Evolutionary conservation across 2,888 invertebrate species (phyloP).

Genomic region (Spilosoma lubricipeda): DNA sequence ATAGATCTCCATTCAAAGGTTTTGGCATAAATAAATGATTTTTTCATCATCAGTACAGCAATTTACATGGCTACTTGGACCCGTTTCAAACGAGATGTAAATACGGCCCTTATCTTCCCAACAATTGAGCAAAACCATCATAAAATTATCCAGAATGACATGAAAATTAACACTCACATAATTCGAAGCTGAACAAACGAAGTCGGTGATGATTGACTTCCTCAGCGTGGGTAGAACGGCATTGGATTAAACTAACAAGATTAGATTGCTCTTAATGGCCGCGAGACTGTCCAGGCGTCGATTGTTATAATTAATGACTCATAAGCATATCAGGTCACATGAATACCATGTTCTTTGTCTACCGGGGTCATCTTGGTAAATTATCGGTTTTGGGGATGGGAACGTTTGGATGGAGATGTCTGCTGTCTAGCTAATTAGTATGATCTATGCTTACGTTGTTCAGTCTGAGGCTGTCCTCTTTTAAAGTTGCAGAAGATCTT

Average conservation of each 20-base stretch:
- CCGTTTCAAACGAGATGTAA: not conserved
- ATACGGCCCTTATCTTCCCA: slow-evolving; percentile 2
- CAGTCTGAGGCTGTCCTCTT: not conserved
- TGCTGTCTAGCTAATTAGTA: not conserved
- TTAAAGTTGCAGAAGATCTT: not conserved
- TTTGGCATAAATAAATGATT: not conserved
- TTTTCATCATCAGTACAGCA: not conserved
- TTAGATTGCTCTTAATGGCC: slow-evolving; percentile 84
- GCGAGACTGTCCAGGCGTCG: slow-evolving; percentile 82
- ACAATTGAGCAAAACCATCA: slow-evolving; percentile 24
- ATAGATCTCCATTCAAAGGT: too few relatives aligned
- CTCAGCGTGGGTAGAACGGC: slow-evolving; percentile 73
- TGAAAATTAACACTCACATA: slow-evolving; percentile 28
- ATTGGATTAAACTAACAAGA: slow-evolving; percentile 80
- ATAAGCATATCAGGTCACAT: slow-evolving; percentile 64
- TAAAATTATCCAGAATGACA: slow-evolving; percentile 29
- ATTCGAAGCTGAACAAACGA: slow-evolving; percentile 41
- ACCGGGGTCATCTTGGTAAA: slow-evolving; percentile 22
- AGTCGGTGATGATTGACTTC: slow-evolving; percentile 76
- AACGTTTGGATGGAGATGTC: not conserved
- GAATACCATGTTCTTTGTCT: slow-evolving; percentile 48
- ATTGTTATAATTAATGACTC: slow-evolving; percentile 82
- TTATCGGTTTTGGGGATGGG: slow-evolving; percentile 7
- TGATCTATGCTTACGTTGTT: not conserved
- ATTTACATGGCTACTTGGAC: not conserved